Evolutionary conservation across 2,113 vertebrate genomes (phyloP).

Genomic region (Rallus limicola): DNA sequence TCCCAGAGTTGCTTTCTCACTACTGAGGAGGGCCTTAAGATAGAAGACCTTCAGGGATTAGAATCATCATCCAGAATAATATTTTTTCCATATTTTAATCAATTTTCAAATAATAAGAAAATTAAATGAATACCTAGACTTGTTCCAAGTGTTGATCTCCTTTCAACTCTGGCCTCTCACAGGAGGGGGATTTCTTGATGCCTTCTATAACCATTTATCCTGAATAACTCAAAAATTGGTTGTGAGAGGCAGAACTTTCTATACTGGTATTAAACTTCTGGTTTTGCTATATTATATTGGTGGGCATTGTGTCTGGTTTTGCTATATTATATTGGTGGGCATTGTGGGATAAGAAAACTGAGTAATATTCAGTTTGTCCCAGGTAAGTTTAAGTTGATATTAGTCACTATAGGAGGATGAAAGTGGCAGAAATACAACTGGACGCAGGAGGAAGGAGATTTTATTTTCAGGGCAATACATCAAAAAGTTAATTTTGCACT

Average conservation of each 20-base stretch:
- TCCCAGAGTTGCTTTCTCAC: not conserved
- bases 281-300: not conserved
- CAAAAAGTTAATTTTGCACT: not conserved
- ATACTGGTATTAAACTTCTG: not conserved
- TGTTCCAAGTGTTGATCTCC: not conserved
- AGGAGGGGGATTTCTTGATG: not conserved
- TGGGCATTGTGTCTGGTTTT: not conserved
- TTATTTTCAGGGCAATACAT: not conserved
- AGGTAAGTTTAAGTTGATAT: not conserved
- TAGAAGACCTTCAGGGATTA: not conserved
- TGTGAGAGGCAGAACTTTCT: not conserved
- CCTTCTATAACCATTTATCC: not conserved
- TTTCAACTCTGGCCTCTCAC: not conserved
- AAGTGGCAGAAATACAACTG: not conserved
- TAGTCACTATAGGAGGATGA: not conserved
- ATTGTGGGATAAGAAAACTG: not conserved
- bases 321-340: not conserved
- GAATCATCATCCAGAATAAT: not conserved
- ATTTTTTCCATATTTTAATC: not conserved
- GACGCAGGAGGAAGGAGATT: not conserved
- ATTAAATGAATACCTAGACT: not conserved
- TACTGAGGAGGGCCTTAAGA: not conserved
- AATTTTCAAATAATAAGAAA: not conserved
- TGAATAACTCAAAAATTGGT: not conserved
- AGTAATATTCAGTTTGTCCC: not conserved